Base-by-base conservation (phyloP, 2,797 vertebrate genomes). In the Pipistrellus pygmaeus region DNA sequence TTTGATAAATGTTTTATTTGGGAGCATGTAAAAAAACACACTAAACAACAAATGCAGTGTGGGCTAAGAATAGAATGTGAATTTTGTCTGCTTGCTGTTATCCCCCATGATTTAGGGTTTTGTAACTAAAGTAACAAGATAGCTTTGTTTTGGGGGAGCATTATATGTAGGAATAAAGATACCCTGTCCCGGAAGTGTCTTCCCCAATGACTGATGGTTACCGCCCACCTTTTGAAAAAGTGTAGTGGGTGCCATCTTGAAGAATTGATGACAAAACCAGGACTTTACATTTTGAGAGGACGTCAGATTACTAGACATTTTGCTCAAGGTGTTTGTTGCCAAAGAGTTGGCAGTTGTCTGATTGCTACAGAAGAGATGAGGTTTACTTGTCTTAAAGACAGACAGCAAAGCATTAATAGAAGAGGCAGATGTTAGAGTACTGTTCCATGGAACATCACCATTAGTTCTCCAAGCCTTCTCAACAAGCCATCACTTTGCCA, bases 1-100 rank as follows among this genome's bases (percentile, higher is more conserved):
- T 95, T 77, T 62, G 75, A 18, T 32, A 20, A 80, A 12, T 62
- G 62, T 90, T 90, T 91, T 71, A 86, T 72, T 53, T 48, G 68
- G 72, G 57, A 32, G 18, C 41, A 15, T 81, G 60, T 30, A 21
- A 91, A 66, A 25, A 77, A 44, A 44, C 44, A 82, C 21, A 41
- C 69, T 84, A 68, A 53, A 60, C 25, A 46, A 66, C 48, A 88
- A 25, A 68, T 30, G 30, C 27, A 88, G 35, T 60, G 55, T 85
- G 68, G 32, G 2, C 44, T 80, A 35, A 91, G 62, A 88, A 38
- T 53, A 64, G 46, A 90, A 66, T 48, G 55, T 38, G 30, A 90
- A 53, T 77, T 69, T 81, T 48, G 32, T 69, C 51, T 51, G 32
- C n/a, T 80, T 73, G 38, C 81, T 66, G 21, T 44, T 53, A 7